Evolutionary conservation across 1,140 invertebrate genomes (phyloP).

Genomic region (Bombus haemorrhoidalis): DNA sequence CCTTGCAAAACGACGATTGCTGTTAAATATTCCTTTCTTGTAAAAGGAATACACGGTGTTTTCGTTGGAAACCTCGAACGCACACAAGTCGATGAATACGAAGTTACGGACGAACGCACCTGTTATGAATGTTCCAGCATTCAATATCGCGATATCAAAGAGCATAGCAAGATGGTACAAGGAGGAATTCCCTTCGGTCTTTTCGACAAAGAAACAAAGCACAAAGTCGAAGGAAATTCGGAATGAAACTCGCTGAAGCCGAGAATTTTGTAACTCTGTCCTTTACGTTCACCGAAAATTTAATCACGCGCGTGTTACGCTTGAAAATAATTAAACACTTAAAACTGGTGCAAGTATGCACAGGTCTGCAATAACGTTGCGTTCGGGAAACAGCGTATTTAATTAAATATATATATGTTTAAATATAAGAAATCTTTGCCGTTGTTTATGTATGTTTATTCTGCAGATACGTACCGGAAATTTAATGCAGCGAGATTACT

Average conservation of each 20-base stretch:
- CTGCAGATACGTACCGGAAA: too few relatives aligned
- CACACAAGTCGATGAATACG: slow-evolving; percentile 46
- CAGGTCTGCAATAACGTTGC: too few relatives aligned
- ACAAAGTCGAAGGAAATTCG: slow-evolving; percentile 60
- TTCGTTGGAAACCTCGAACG: slow-evolving; percentile 65
- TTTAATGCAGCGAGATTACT: too few relatives aligned
- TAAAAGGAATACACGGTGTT: slow-evolving; percentile 41
- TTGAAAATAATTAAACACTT: neutral
- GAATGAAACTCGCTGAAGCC: slow-evolving; percentile 38
- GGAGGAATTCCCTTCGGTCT: slow-evolving; percentile 59
- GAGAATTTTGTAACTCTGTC: slow-evolving; percentile 35
- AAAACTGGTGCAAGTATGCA: neutral
- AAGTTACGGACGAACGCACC: slow-evolving; percentile 64
- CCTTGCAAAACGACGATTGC: neutral
- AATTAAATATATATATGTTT: too few relatives aligned
- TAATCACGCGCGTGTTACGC: neutral
- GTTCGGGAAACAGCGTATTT: too few relatives aligned
- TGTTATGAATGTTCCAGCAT: slow-evolving; percentile 70
- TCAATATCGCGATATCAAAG: slow-evolving; percentile 72
- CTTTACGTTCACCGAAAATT: neutral
- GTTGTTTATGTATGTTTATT: too few relatives aligned
- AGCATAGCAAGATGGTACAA: slow-evolving; percentile 57
- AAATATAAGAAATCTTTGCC: too few relatives aligned
- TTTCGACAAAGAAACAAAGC: slow-evolving; percentile 59
- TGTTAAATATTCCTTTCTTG: slow-evolving; percentile 5